Evolutionary conservation across 2,888 invertebrate species (phyloP), one percentile per base, ranked within the genome.

Genomic region (Spilarctia lutea): DNA sequence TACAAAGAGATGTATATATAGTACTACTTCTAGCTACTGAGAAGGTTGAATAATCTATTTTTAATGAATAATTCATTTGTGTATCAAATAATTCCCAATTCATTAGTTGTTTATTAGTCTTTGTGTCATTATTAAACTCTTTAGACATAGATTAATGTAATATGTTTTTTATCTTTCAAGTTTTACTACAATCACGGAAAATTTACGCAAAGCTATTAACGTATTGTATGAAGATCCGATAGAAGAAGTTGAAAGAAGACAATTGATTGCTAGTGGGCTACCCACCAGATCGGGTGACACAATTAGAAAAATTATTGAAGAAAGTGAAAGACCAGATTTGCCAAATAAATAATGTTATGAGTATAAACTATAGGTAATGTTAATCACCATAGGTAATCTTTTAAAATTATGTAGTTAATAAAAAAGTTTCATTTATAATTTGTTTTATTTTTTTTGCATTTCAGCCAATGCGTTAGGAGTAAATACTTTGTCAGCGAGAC

Each of bases 171-270:
- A 63, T 65, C 52, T 20, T 91, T 93, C 78, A 86, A 95, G 95
- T 84, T 91, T 86, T 71, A 79, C 89, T 20, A 84, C 83, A 60
- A 20, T 86, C 4, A 91, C 94, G 13, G 52, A 74, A 67, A 94
- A 93, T 30, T 78, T 92, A 60, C 89, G 94, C 69, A 87, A 89
- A 81, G 85, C 90, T 11, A 11, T 88, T 11, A 91, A 93, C 39
- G 78, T 65, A 4, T 79, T 95, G 0, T 95, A 93, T 75, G 92
- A 93, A 83, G 96, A 96, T 78, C 93, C 95, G 3, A 88, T 93
- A 73, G 92, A 92, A 79, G 95, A 94, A 81, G 91, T 94, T 4
- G 96, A 96, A 83, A 92, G 96, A 71, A 92, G 83, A 78, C 85
- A 89, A 24, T 85, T 95, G 89, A 95, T 96, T 68, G 93, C 91